These are phyloP conservation scores for Drosophila tripunctata DNA, from an alignment of 2,888 invertebrate genomes.

Conservation along the genomic window DNA sequence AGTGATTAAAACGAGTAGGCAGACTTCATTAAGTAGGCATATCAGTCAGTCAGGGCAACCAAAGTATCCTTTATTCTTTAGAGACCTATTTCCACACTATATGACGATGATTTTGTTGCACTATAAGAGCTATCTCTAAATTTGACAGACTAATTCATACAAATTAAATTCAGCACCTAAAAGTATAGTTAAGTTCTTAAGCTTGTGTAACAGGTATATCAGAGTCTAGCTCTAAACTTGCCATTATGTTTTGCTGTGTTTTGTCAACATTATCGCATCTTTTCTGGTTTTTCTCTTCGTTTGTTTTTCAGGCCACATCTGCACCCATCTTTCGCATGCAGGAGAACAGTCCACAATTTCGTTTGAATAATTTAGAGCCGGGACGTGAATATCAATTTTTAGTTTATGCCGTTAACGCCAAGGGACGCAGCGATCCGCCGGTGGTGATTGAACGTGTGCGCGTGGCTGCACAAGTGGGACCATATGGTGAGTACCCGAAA, in stretches of 20 bases:
- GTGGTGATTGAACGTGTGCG: constrained; percentile 87
- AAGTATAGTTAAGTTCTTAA: neutral
- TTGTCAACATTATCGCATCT: constrained; percentile 3
- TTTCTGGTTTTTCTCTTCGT: neutral
- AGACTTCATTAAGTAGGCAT: neutral
- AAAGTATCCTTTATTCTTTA: too few species aligned
- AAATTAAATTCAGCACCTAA: neutral
- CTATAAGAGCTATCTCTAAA: too few species aligned
- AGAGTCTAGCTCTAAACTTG: neutral
- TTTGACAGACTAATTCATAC: too few species aligned
- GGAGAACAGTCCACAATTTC: constrained; percentile 89
- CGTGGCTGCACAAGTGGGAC: constrained; percentile 84
- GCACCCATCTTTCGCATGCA: constrained; percentile 88
- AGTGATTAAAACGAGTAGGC: too few species aligned
- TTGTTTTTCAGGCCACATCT: constrained; percentile 84
- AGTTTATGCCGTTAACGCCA: constrained; percentile 92
- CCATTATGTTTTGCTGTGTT: constrained; percentile 5
- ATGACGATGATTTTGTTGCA: too few species aligned
- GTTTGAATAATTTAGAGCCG: constrained; percentile 90
- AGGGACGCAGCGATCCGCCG: constrained; percentile 90
- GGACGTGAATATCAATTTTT: constrained; percentile 91
- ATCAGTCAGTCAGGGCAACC: too few species aligned
- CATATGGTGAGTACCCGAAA: constrained; percentile 82
- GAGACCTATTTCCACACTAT: too few species aligned
- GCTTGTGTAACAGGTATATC: neutral